These are phyloP conservation scores for Tonatia bakeri DNA, from an alignment of 2,113 vertebrate genomes.

Conservation along the genomic window DNA sequence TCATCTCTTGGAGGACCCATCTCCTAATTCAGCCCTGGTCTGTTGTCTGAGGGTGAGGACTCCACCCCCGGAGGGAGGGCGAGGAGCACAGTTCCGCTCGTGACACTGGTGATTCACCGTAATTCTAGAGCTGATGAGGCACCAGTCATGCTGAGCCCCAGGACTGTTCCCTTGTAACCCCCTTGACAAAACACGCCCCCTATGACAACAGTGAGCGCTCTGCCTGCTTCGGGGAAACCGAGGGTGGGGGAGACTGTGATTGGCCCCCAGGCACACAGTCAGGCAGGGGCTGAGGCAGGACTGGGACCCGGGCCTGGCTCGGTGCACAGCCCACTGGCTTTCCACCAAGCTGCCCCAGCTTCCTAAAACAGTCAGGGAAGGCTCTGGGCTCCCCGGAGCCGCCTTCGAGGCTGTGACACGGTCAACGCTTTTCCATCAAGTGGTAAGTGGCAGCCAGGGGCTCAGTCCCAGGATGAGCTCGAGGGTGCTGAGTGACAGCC, in stretches of 20 bases:
- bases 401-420: accelerated
- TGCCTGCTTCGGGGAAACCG: accelerated
- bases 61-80: accelerated
- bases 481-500: neutral
- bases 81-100: accelerated
- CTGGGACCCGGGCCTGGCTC: neutral
- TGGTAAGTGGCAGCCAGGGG: neutral
- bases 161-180: accelerated
- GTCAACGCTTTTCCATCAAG: accelerated
- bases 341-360: too few species aligned
- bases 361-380: neutral
- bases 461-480: neutral
- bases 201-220: accelerated
- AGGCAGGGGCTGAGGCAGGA: too few species aligned
- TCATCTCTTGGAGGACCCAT: neutral
- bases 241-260: neutral
- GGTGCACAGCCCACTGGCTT: neutral
- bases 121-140: neutral
- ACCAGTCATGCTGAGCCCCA: accelerated
- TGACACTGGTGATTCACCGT: accelerated
- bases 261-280: neutral
- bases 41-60: neutral
- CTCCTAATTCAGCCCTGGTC: neutral
- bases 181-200: accelerated
- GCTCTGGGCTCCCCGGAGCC: neutral